These are phyloP conservation scores for Scaptodrosophila lebanonensis DNA, from an alignment of 1,140 invertebrate species.

Conservation along the genomic window DNA sequence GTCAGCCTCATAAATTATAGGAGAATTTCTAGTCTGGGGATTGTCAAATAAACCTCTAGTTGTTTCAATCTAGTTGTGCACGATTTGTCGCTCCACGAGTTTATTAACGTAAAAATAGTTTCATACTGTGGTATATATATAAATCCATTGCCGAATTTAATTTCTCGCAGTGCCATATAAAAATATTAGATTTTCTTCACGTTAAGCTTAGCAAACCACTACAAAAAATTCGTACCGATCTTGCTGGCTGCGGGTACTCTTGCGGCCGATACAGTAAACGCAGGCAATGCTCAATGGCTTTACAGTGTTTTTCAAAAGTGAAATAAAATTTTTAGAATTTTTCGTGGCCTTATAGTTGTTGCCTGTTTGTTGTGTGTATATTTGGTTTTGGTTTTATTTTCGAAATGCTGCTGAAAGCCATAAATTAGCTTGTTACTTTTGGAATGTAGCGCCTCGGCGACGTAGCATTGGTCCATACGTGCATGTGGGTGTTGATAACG, in stretches of 20 bases:
- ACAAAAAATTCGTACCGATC: slow-evolving; percentile 49
- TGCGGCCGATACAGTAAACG: slow-evolving; percentile 46
- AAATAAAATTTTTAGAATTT: slow-evolving; percentile 36
- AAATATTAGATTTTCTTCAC: slow-evolving; percentile 50
- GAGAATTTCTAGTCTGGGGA: too few species aligned
- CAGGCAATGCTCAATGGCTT: slow-evolving; percentile 47
- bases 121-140: too few species aligned
- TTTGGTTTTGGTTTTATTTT: slow-evolving; percentile 54
- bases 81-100: too few species aligned
- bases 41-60: too few species aligned
- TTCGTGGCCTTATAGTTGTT: not conserved
- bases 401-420: slow-evolving; percentile 68
- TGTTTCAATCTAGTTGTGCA: too few species aligned
- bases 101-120: too few species aligned
- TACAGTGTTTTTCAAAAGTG: slow-evolving; percentile 71
- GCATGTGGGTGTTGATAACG: slow-evolving; percentile 2
- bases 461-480: not conserved
- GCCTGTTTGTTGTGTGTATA: slow-evolving; percentile 4
- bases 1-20: too few species aligned
- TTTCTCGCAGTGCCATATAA: slow-evolving; percentile 50
- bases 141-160: too few species aligned
- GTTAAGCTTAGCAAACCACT: slow-evolving; percentile 73
- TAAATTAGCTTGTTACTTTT: slow-evolving; percentile 76
- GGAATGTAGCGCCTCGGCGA: slow-evolving; percentile 50
- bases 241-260: not conserved